phyloP scores from a whole-genome alignment of 2,797 vertebrate genomes.

The Thamnophis elegans region DNA sequence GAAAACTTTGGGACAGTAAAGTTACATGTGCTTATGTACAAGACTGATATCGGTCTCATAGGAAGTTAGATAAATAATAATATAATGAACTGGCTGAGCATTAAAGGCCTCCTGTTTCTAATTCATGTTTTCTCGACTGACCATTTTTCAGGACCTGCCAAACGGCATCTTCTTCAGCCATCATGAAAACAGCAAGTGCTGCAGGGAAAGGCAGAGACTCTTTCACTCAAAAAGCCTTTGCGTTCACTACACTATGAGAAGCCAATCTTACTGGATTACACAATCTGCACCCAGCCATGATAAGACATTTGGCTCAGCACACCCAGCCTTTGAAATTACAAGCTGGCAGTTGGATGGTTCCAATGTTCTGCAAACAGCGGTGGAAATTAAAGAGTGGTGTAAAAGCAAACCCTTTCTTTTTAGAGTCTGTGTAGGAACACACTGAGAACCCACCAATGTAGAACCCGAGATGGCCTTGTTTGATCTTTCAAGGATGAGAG shows the following conservation, averaged over 20 bases:
- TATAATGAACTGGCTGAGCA: not conserved
- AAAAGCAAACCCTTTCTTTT: not conserved
- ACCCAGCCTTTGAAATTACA: not conserved
- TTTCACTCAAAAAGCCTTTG: not conserved
- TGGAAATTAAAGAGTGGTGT: not conserved
- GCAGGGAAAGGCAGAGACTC: not conserved
- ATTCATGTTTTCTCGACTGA: not conserved
- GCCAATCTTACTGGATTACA: not conserved
- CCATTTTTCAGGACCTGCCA: not conserved
- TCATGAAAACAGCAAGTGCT: not conserved
- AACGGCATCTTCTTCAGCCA: not conserved
- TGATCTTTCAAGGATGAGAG: not conserved
- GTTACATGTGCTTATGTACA: not conserved
- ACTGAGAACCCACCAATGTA: not conserved
- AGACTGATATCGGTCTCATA: not conserved
- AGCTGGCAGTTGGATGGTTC: not conserved
- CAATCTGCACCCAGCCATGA: not conserved
- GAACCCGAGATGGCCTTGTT: not conserved
- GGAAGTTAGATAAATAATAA: not conserved
- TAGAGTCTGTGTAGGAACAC: not conserved
- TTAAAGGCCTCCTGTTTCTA: not conserved
- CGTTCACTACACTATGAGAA: not conserved
- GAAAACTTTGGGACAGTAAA: not conserved
- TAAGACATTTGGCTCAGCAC: not conserved
- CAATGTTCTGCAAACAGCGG: not conserved